Base-by-base conservation (phyloP, 1,140 invertebrate species). In the Pseudomyrmex concolor region DNA sequence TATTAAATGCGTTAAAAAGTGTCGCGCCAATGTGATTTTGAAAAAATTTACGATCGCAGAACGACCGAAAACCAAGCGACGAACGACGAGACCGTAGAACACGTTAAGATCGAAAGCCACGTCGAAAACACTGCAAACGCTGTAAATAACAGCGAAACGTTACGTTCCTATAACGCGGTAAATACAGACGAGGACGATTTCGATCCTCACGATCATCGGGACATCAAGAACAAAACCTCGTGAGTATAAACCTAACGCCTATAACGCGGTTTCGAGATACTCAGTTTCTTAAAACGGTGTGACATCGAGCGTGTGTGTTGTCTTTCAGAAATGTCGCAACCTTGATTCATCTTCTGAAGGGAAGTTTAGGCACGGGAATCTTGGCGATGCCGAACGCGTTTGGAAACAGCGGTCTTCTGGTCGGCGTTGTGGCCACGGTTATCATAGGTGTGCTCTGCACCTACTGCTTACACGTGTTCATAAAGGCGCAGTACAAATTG, bases 361-460 rank as follows among this genome's bases (percentile, higher is more conserved):
- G 97, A 25, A 98, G 98, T 90, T 95, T 98, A 72, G 98, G 98
- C 7, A 98, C 98, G 0, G 98, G 98, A 7, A 97, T 99, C 62
- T 91, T 99, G 64, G 98, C 98, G 17, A 98, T 99, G 97, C 97
- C 98, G 2, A 96, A 96, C 89, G 98, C 98, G 0, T 97, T 98
- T 84, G 95, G 94, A 64, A 96, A 98, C 91, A 95, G 97, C 57
- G 98, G 98, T 43, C 95, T 97, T 59, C 66, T 96, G 0, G 94
- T 96, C 45, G 96, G 97, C 17, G 93, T 95, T 3, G 90, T 97
- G 60, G 96, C 96, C 9, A 96, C 97, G 34, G 86, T 97, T 15
- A 70, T 97, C 1, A 96, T 98, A 83, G 97, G 97, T 2, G 85
- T 95, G 9, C 94, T 98, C 25, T 97, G 97, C 90, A 97, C 97